Percentiles rank a stretch among this genome's conserved stretches.
These are phyloP conservation scores for Pteruthius melanotis DNA, from an alignment of 2,113 vertebrate species.

Conservation along the genomic window DNA sequence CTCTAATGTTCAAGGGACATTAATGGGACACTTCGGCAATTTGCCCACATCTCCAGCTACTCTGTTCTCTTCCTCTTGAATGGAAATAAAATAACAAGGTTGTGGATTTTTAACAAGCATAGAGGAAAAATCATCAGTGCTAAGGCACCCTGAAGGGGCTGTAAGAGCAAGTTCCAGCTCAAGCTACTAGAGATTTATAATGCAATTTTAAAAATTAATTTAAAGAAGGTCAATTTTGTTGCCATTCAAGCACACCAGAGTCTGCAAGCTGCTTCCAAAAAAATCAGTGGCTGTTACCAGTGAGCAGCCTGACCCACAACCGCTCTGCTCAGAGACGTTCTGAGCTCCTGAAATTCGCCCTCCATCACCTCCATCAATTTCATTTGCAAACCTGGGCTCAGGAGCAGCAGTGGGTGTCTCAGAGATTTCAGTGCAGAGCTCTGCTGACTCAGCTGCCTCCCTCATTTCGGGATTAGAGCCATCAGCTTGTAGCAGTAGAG, in stretches of 20 bases:
- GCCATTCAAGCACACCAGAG: background rate
- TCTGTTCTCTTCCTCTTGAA: background rate
- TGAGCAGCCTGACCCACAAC: background rate
- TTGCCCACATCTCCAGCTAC: background rate
- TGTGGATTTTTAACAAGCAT: background rate
- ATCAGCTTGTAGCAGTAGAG: background rate
- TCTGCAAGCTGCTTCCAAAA: background rate
- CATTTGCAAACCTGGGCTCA: background rate
- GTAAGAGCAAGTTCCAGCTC: background rate
- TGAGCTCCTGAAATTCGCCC: background rate
- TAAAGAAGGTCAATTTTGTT: background rate
- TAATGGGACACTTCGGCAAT: background rate
- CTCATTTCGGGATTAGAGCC: background rate
- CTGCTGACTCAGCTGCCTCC: background rate
- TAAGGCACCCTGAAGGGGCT: background rate
- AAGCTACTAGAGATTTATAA: background rate
- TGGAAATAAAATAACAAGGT: background rate
- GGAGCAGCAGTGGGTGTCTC: background rate
- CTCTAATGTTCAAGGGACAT: background rate
- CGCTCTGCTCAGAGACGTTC: background rate
- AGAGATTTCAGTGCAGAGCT: background rate
- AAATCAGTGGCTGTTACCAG: background rate
- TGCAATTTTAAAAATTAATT: constrained; percentile 8
- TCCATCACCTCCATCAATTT: background rate
- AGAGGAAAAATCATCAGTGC: background rate